Conservation (phyloP, 1,140 invertebrate genomes). For the Palaemon carinicauda region DNA sequence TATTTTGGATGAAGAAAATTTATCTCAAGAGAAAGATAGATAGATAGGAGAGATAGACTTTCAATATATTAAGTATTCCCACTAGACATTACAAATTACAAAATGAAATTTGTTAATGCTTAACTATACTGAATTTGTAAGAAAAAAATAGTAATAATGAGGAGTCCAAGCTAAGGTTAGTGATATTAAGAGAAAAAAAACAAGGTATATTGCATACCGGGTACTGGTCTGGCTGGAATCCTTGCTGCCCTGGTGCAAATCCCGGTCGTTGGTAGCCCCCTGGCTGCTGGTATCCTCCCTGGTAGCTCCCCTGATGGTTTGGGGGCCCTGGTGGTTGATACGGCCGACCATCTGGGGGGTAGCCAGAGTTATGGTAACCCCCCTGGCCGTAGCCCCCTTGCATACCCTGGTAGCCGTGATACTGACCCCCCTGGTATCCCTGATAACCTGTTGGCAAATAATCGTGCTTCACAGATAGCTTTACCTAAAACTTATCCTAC, state of each 20-base stretch:
- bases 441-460: conserved; percentile 56
- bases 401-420: conserved; percentile 62
- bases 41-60: too few species aligned
- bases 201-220: conserved; percentile 40
- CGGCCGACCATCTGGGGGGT: conserved; percentile 53
- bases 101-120: too few species aligned
- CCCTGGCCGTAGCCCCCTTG: conserved; percentile 53
- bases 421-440: conserved; percentile 59
- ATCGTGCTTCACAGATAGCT: not conserved
- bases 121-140: not conserved
- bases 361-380: conserved; percentile 53
- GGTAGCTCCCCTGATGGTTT: conserved; percentile 59
- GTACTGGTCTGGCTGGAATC: conserved; percentile 58
- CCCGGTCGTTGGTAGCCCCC: conserved; percentile 55
- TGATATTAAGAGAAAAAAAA: not conserved
- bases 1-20: not conserved
- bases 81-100: too few species aligned
- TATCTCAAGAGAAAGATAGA: not conserved
- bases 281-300: conserved; percentile 56
- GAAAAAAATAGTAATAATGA: not conserved
- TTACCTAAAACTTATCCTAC: not conserved
- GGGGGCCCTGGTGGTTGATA: conserved; percentile 57
- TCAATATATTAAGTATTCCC: not conserved
- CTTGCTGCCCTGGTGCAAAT: conserved; percentile 48
- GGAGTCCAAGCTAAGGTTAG: not conserved